A percentile compares a stretch with the other conserved stretches of the same genome.
These are phyloP conservation scores for Zaprionus obscuricornis DNA, from an alignment of 2,888 invertebrate genomes.

Conservation along the genomic window DNA sequence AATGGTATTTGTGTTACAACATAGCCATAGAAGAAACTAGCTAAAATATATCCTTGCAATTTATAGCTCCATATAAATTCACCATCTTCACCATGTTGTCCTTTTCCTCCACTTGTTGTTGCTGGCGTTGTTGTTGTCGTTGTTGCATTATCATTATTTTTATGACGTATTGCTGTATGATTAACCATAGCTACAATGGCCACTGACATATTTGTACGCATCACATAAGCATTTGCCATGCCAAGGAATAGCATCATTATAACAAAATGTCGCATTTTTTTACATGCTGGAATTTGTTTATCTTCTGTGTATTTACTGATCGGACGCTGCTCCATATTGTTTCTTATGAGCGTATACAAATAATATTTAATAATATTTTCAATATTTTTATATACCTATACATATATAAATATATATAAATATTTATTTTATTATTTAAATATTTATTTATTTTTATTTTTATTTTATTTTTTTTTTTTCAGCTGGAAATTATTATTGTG, in stretches of 20 bases:
- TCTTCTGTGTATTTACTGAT: background rate
- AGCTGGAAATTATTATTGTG: too few species aligned
- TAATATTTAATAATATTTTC: too few species aligned
- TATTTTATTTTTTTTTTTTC: too few species aligned
- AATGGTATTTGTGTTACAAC: slow-evolving; percentile 92
- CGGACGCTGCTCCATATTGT: too few species aligned
- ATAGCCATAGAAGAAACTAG: slow-evolving; percentile 93
- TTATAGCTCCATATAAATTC: slow-evolving; percentile 91
- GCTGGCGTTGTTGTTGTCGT: slow-evolving; percentile 84
- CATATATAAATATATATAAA: too few species aligned
- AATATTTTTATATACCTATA: too few species aligned
- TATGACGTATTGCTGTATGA: slow-evolving; percentile 86
- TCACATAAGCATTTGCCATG: slow-evolving; percentile 94
- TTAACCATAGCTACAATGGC: slow-evolving; percentile 98
- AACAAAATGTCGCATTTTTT: slow-evolving; percentile 89
- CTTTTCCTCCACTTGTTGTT: too few species aligned
- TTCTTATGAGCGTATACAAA: too few species aligned
- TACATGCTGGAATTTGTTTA: too few species aligned
- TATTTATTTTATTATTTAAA: slow-evolving; percentile 81
- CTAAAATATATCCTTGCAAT: slow-evolving; percentile 91
- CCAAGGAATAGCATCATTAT: slow-evolving; percentile 94
- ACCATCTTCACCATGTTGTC: too few species aligned
- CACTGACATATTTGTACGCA: slow-evolving; percentile 95
- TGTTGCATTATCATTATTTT: slow-evolving; percentile 84
- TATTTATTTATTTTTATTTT: too few species aligned